Percentiles rank a stretch among this genome's conserved stretches.
phyloP scores from a whole-genome alignment of 2,797 vertebrate genomes.

The Anniella stebbinsi region DNA sequence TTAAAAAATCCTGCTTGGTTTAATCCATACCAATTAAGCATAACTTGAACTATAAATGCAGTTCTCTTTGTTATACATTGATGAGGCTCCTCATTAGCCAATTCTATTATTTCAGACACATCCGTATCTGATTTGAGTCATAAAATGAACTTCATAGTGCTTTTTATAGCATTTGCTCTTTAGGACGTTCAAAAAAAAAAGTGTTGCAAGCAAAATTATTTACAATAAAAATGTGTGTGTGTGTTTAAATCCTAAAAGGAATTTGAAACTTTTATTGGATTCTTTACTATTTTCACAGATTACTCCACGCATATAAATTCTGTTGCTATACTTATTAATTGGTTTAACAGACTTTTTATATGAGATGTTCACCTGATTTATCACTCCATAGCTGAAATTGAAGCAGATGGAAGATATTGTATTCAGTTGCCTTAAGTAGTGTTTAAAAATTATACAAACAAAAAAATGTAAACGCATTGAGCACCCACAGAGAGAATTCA shows the following conservation, averaged over 20 bases:
- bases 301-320: slow-evolving; percentile 67
- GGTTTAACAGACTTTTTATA: slow-evolving; percentile 62
- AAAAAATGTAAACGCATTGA: slow-evolving; percentile 41
- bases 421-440: slow-evolving; percentile 13
- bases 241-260: slow-evolving; percentile 69
- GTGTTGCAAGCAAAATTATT: slow-evolving; percentile 67
- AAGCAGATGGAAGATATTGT: slow-evolving; percentile 44
- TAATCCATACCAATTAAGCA: slow-evolving; percentile 35
- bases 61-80: slow-evolving; percentile 60
- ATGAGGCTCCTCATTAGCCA: slow-evolving; percentile 72
- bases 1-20: slow-evolving; percentile 47
- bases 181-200: slow-evolving; percentile 60
- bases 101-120: slow-evolving; percentile 69
- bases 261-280: slow-evolving; percentile 68
- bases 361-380: slow-evolving; percentile 60
- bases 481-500: background rate
- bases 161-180: slow-evolving; percentile 74
- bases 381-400: slow-evolving; percentile 67
- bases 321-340: slow-evolving; percentile 73
- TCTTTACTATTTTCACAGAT: slow-evolving; percentile 69
- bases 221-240: slow-evolving; percentile 68
- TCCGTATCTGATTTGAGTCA: slow-evolving; percentile 65
- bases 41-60: slow-evolving; percentile 42
- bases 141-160: slow-evolving; percentile 69
- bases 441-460: slow-evolving; percentile 49